Base-by-base conservation (phyloP, 2,888 invertebrate genomes). In the Sarcophaga caerulescens region DNA sequence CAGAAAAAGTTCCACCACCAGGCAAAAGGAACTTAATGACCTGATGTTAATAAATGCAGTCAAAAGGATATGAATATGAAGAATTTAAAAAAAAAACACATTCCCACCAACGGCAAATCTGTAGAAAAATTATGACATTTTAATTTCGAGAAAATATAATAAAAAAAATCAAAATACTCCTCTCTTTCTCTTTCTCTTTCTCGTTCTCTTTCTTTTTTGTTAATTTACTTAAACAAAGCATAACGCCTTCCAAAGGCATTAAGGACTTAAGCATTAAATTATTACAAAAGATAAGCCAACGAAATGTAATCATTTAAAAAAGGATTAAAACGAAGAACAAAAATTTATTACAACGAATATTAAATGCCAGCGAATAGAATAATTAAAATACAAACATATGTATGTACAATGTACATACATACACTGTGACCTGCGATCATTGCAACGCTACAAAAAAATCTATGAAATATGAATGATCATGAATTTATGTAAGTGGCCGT, bases 121-220 rank as follows among this genome's bases (percentile, higher is more conserved):
- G 84, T 69, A 75, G 65, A 76, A 81, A 83, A 87, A 87, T 86
- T 87, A 87, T 85, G 85, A 84, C 85, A 87, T 82, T 86, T 86
- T 82, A 81, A 87, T 87, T 86, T 87, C 17, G 17, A 52, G 68
- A 75, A 68, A n/a, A 52, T 12, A 52, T 14, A 52, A 52, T 14
- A 47, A 47, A 47, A 47, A 47, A 14, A 35, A 25, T 4, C 25
- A 25, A 25, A 35, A 35, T 35, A 0, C 6, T 35, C 6, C 35
- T 8, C 35, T 35, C 35, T 35, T 35, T 35, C 6, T 35, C 35
- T 35, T 35, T 35, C 35, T 35, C 35, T 35, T 35, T 35, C 35
- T 35, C 35, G 6, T 35, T 25, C 4, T 35, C 0, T 25, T 25
- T 35, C 35, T 35, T 35, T 35, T 10, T 52, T 81, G 66, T 66